phyloP scores from a whole-genome alignment of 2,888 invertebrate genomes.

The Drosophila planitibia region DNA sequence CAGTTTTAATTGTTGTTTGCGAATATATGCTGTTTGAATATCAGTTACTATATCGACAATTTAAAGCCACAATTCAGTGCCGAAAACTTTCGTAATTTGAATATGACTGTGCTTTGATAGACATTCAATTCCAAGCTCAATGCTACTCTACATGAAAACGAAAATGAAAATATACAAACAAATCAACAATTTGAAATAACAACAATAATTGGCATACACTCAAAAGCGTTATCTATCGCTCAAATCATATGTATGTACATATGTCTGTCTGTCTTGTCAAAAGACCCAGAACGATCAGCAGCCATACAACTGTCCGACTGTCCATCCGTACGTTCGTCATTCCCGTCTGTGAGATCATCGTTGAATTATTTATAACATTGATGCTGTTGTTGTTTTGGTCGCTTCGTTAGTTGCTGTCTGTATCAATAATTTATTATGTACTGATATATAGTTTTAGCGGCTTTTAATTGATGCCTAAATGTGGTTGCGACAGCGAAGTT shows the following conservation, averaged over 20 bases:
- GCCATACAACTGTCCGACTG: conserved; percentile 11
- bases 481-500: conserved; percentile 61
- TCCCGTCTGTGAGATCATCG: conserved; percentile 69
- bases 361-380: conserved; percentile 73
- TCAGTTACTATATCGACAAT: conserved; percentile 37
- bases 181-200: conserved; percentile 36
- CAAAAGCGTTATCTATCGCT: conserved; percentile 53
- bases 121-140: conserved; percentile 55
- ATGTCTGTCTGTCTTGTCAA: conserved; percentile 50
- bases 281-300: conserved; percentile 15
- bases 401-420: conserved; percentile 38
- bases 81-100: conserved; percentile 47
- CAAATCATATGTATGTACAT: conserved; percentile 49
- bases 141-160: conserved; percentile 44
- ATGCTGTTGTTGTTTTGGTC: conserved; percentile 31
- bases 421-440: conserved; percentile 62
- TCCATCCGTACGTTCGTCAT: conserved; percentile 12
- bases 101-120: conserved; percentile 47
- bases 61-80: conserved; percentile 34
- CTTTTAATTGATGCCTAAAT: conserved; percentile 76
- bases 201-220: neutral
- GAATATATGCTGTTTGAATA: conserved; percentile 16
- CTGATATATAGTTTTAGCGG: conserved; percentile 41
- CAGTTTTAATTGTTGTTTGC: conserved; percentile 29
- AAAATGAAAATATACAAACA: conserved; percentile 40